These are phyloP conservation scores for Mastacembelus armatus DNA, from an alignment of 2,797 vertebrate genomes.

Conservation along the genomic window DNA sequence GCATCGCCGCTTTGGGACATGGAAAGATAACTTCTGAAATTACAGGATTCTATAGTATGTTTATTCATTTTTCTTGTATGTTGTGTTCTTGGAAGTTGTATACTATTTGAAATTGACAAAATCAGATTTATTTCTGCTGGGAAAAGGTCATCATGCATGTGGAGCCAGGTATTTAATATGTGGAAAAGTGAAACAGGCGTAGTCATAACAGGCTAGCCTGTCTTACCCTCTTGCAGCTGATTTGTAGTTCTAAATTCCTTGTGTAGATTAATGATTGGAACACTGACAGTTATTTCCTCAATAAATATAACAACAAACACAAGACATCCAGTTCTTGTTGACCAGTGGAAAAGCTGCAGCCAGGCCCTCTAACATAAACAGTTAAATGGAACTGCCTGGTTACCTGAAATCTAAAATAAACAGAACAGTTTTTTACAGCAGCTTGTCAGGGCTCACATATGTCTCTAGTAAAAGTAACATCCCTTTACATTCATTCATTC, in stretches of 20 bases:
- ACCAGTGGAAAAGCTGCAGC: background rate
- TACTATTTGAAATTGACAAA: too few relatives aligned
- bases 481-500: constrained; percentile 21
- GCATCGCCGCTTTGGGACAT: too few relatives aligned
- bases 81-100: too few relatives aligned
- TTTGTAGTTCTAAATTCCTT: background rate
- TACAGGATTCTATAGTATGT: too few relatives aligned
- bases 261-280: background rate
- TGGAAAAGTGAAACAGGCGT: too few relatives aligned
- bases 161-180: too few relatives aligned
- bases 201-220: too few relatives aligned
- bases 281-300: background rate
- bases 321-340: background rate
- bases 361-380: background rate
- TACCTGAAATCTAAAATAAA: constrained; percentile 18
- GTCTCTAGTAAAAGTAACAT: constrained; percentile 20
- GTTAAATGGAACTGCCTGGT: background rate
- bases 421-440: constrained; percentile 1
- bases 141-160: too few relatives aligned
- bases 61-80: too few relatives aligned
- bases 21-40: too few relatives aligned
- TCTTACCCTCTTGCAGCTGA: too few relatives aligned
- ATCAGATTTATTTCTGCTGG: too few relatives aligned
- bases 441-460: constrained; percentile 17
- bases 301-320: background rate